Conservation (phyloP, 2,797 vertebrate species). For the Xiphorhynchus erythropygius region DNA sequence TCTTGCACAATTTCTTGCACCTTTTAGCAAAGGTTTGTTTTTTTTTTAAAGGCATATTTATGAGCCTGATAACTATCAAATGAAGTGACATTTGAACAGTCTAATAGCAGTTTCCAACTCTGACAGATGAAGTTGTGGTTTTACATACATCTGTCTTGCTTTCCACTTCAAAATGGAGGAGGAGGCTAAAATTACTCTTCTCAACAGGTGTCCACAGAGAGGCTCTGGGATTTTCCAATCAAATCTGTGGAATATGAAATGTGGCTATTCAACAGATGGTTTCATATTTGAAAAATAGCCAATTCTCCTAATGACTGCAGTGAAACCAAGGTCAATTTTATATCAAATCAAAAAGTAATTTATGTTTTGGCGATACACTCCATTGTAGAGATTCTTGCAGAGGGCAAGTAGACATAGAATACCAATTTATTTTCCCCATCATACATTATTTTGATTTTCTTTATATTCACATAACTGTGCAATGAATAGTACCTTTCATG, state of each 20-base stretch:
- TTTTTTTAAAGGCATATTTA: not conserved
- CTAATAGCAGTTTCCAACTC: not conserved
- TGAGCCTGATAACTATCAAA: not conserved
- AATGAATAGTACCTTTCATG: not conserved
- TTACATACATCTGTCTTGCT: conserved; percentile 38
- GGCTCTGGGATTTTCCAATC: conserved; percentile 52
- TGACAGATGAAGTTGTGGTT: not conserved
- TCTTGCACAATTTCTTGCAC: not conserved
- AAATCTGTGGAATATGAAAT: conserved; percentile 59
- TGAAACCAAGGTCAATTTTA: conserved; percentile 28
- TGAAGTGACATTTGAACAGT: not conserved
- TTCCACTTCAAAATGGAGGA: conserved; percentile 59
- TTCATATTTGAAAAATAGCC: conserved; percentile 44
- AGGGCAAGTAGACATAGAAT: not conserved
- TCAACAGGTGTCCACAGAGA: conserved; percentile 58
- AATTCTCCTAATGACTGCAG: conserved; percentile 13
- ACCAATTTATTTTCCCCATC: not conserved
- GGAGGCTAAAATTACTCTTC: conserved; percentile 56
- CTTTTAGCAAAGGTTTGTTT: not conserved
- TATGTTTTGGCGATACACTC: not conserved
- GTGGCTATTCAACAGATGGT: conserved; percentile 41
- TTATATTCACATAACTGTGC: not conserved
- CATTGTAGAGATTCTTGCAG: not conserved
- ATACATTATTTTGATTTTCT: not conserved
- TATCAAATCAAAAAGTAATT: conserved; percentile 1